A percentile compares a stretch with the other conserved stretches of the same genome.
These are phyloP conservation scores for Agapornis canus DNA, from an alignment of 2,797 vertebrate species.

Conservation along the genomic window DNA sequence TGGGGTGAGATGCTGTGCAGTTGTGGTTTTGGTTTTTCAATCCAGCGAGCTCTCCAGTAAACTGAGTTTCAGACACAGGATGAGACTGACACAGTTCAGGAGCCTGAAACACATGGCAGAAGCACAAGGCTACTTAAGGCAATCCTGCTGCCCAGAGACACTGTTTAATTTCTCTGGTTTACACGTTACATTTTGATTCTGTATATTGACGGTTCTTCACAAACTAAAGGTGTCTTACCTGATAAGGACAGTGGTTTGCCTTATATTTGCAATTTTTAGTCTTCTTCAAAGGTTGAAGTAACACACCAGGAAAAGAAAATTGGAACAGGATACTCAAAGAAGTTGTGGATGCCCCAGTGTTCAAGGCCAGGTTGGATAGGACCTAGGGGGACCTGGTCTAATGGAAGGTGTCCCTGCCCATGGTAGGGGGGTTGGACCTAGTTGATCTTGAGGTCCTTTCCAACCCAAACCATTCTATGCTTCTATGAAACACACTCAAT, in stretches of 20 bases:
- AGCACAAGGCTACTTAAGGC: background rate
- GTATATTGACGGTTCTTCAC: background rate
- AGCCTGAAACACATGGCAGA: background rate
- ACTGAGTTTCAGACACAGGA: background rate
- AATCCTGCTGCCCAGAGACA: background rate
- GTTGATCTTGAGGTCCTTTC: background rate
- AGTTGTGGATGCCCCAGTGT: background rate
- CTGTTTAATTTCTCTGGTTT: background rate
- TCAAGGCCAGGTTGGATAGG: background rate
- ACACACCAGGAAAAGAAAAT: background rate
- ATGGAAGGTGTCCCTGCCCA: background rate
- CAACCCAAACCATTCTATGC: background rate
- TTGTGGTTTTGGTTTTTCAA: background rate
- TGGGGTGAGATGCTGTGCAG: rapidly evolving
- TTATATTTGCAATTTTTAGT: background rate
- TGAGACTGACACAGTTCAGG: background rate
- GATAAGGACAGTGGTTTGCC: background rate
- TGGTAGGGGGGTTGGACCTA: background rate
- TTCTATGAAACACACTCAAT: background rate
- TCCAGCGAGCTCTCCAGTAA: background rate
- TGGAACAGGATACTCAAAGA: background rate
- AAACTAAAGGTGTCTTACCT: background rate
- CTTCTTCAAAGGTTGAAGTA: background rate
- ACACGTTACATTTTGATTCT: background rate
- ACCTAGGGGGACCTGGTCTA: background rate